Evolutionary conservation across 2,888 invertebrate genomes (phyloP), one percentile per base, ranked within the genome.

Genomic region (Mesopsocus fuscifrons): DNA sequence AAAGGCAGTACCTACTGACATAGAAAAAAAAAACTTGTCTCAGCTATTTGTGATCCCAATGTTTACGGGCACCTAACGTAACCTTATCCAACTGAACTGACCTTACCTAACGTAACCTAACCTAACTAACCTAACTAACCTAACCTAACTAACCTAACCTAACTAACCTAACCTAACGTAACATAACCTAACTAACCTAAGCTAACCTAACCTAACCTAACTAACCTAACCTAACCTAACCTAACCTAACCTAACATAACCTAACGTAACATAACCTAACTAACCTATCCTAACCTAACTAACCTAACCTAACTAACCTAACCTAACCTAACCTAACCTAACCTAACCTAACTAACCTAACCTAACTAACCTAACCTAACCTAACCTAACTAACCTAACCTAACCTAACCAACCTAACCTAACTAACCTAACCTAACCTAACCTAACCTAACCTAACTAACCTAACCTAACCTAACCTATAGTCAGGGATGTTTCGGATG

Each of bases 141-240:
- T n/a, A n/a, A n/a, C n/a, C n/a, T n/a, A n/a, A n/a, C 30, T 32
- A 45, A 46, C 45, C 26, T 45, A 45, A 44, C 26, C 44, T 44
- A 46, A 44, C 44, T n/a, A n/a, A n/a, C n/a, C n/a, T n/a, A n/a
- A n/a, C n/a, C n/a, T n/a, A n/a, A n/a, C n/a, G n/a, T n/a, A n/a
- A n/a, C n/a, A n/a, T n/a, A n/a, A n/a, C n/a, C n/a, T n/a, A n/a
- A n/a, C 44, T 26, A 44, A 44, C 44, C 22, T 44, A 44, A 44
- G 31, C 45, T 44, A 44, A 44, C 31, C 44, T 44, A 46, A 46
- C 31, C 45, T 44, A 44, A 44, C 44, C n/a, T n/a, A n/a, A n/a
- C 21, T 44, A 44, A 44, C 45, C 42, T 45, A 44, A 44, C 45
- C 15, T 44, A 43, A 42, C 13, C 11, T 42, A 42, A 42, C 43